Conservation (phyloP, 2,113 vertebrate genomes). For the Seriola quinqueradiata region DNA sequence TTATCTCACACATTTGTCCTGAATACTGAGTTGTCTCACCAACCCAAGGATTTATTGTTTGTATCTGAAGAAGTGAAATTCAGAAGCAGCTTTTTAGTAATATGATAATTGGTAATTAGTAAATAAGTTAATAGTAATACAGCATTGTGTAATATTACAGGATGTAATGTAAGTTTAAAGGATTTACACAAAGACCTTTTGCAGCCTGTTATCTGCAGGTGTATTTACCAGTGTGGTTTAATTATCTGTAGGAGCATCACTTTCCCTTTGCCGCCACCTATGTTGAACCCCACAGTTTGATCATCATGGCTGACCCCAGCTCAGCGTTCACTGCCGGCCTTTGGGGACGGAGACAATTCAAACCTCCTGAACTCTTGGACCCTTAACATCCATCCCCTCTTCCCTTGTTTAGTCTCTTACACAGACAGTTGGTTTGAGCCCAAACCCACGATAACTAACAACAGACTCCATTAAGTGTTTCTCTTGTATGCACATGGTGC, state of each 20-base stretch:
- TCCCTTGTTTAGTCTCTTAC: conserved; percentile 48
- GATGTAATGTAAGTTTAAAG: background rate
- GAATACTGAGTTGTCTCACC: no score
- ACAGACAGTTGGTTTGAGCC: conserved; percentile 47
- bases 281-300: background rate
- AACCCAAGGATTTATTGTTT: no score
- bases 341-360: background rate
- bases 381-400: background rate
- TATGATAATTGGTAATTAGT: no score
- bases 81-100: no score
- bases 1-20: no score
- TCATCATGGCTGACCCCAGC: background rate
- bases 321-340: background rate
- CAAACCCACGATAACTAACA: conserved; percentile 55
- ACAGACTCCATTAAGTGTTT: conserved; percentile 58
- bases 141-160: no score
- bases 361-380: conserved; percentile 37
- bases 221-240: background rate
- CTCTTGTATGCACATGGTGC: conserved; percentile 45
- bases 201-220: background rate
- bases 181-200: background rate
- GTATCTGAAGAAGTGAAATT: no score
- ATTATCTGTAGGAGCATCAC: background rate
- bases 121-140: no score
- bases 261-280: background rate